Evolutionary conservation across 2,888 invertebrate genomes (phyloP), one percentile per base, ranked within the genome.

Genomic region (Pteria penguin): DNA sequence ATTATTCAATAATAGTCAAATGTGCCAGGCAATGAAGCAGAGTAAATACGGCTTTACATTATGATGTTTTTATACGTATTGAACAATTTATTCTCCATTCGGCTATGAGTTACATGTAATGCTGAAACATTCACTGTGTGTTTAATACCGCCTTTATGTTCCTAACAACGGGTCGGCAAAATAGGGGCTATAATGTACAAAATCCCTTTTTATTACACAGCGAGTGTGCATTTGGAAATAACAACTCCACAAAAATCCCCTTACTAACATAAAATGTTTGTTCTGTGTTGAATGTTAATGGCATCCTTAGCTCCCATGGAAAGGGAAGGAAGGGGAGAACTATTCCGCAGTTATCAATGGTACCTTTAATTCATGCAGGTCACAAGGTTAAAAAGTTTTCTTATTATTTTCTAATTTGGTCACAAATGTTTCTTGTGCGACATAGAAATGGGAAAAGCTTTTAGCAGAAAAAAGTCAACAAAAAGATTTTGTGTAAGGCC

Each of bases 361-460:
- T 8, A 70, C 72, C 69, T 78, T 78, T 76, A 76, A 62, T 67
- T 54, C 65, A 68, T 31, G 54, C 62, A 74, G 72, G 76, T 71
- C 57, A 58, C n/a, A 31, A 69, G 75, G 78, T 78, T 81, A 71
- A 71, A 75, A 74, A 75, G 55, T 70, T 74, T 65, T 52, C 76
- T 75, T 77, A 82, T 84, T 80, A 82, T 80, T 80, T 82, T 78
- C 75, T 75, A 78, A 84, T 84, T 84, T 79, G 76, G 76, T 71
- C 74, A 74, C 77, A 76, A 80, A 82, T 73, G 65, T 80, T 78
- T 61, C 69, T 81, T 76, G 68, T 73, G 55, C 60, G 45, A 68
- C 80, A 83, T 83, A 80, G 82, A 83, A 79, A 77, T 83, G 83
- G 79, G 81, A 83, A 72, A 61, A 63, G 63, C 54, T 26, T 36